Base-by-base conservation (phyloP, 23 tunicate species). In the Clavelina lepadiformis region DNA sequence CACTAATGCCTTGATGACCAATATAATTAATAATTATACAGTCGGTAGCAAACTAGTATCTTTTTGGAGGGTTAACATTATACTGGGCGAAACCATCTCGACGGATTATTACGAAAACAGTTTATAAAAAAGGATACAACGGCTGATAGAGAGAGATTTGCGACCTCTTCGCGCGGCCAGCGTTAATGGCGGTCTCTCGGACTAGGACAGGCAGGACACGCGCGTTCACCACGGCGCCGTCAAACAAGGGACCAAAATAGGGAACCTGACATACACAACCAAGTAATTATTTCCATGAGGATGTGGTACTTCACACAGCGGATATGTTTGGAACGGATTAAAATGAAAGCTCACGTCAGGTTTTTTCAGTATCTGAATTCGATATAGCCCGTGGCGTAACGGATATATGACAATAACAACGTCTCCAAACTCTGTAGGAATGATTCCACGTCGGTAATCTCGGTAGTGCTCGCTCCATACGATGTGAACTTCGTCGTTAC, bases 401-500 rank as follows among this genome's bases (percentile, higher is more conserved):
- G 98, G 98, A 67, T 91, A 91, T 31, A 91, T 91, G 36, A 83
- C 61, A 67, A 91, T 91, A 30, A 91, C 66, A 3, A 91, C 98
- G 68, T 91, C 98, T 13, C 81, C 98, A 51, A 91, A 91, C 35
- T 91, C 98, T 3, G 98, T 82, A 0, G 98, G 91, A 28, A 91
- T 91, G 28, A 91, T 91, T 31, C 85, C 85, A 22, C 81, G 82
- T 61, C 92, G 45, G 50, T 91, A 91, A 67, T 91, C 92, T 22
- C 92, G 58, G 51, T 56, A 54, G 79, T 83, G 92, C 38, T 91
- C 98, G 2, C 93, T 85, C 98, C 98, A 91, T 2, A 91, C 85
- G 31, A 91, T 91, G 76, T 91, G 98, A 25, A 91, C 98, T 49
- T 91, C 91, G 33, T 91, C 98, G 65, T 91, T 91, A 33, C 98